Base-by-base conservation (phyloP, 2,888 invertebrate species). In the Acrobasis repandana region DNA sequence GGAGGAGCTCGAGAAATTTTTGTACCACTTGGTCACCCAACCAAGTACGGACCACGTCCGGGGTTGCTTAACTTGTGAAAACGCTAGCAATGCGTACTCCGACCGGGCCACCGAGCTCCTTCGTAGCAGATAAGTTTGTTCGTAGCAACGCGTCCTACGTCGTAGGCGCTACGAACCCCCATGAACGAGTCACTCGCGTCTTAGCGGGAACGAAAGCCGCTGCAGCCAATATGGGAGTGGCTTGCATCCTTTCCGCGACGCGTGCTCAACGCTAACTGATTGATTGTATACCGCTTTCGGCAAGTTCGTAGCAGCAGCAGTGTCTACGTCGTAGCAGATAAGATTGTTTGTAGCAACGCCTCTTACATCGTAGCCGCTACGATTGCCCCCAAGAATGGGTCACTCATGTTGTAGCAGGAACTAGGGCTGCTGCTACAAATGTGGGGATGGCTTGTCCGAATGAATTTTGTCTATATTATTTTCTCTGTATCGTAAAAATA, bases 361-460 rank as follows among this genome's bases (percentile, higher is more conserved):
- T n/a, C n/a, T 6, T 43, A 43, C 43, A n/a, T n/a, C 43, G 43
- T 43, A 43, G 43, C 16, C 93, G 97, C 60, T 84, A 96, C 75
- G 96, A 96, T 77, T 94, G 94, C 59, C 93, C 97, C 48, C 95
- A 95, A 70, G 95, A 95, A 65, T 94, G 95, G 63, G 85, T 90
- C 2, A 96, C 97, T 0, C 98, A 98, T 85, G 94, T 96, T 2
- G 94, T 98, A 43, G 93, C 96, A 2, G 96, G 95, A 6, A 79
- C 20, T 3, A 11, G 11, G 38, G 20, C 20, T 20, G 20, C 20
- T 4, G 20, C 20, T 3, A 20, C 20, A 20, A 20, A 20, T 20
- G 20, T 20, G 20, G 20, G 4, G 4, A 20, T 20, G 9, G 50
- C 56, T 6, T 48, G 46, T 16, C 60, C 66, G n/a, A 70, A 74